phyloP scores from a whole-genome alignment of 1,140 invertebrate genomes.

The Lasaia peninsularis region DNA sequence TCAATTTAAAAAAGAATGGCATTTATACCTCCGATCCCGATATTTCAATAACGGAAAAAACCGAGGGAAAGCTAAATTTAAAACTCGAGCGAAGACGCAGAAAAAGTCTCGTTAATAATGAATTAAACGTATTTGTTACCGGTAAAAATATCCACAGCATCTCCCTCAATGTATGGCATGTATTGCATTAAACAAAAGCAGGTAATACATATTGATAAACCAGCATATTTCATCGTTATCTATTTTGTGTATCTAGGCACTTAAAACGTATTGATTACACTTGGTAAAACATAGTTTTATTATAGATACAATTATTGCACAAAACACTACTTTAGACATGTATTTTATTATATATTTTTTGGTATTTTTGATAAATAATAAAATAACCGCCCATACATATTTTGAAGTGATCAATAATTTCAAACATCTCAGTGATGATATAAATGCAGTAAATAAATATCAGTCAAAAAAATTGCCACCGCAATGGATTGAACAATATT shows the following conservation, averaged over 20 bases:
- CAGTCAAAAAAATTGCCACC: conserved; percentile 17
- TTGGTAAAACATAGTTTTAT: background rate
- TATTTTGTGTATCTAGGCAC: background rate
- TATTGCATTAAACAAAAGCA: background rate
- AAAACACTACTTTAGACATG: background rate
- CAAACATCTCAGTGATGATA: conserved; percentile 36
- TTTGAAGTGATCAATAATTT: conserved; percentile 33
- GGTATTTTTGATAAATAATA: background rate
- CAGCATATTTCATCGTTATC: background rate
- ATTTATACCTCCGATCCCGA: too few relatives aligned
- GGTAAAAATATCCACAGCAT: too few relatives aligned
- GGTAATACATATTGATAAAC: background rate
- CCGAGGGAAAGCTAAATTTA: too few relatives aligned
- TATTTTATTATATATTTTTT: background rate
- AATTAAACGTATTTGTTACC: too few relatives aligned
- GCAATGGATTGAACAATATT: conserved; percentile 48
- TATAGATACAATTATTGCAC: background rate
- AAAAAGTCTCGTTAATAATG: too few relatives aligned
- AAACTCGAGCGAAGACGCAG: too few relatives aligned
- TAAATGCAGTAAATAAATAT: conserved; percentile 16
- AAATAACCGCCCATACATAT: conserved; percentile 13
- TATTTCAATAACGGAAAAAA: too few relatives aligned
- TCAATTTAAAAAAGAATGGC: too few relatives aligned
- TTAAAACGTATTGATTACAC: background rate
- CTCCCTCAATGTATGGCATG: background rate